A percentile compares a stretch with the other conserved stretches of the same genome.
Evolutionary conservation across 2,888 invertebrate genomes (phyloP).

Genomic region (Clunio marinus): DNA sequence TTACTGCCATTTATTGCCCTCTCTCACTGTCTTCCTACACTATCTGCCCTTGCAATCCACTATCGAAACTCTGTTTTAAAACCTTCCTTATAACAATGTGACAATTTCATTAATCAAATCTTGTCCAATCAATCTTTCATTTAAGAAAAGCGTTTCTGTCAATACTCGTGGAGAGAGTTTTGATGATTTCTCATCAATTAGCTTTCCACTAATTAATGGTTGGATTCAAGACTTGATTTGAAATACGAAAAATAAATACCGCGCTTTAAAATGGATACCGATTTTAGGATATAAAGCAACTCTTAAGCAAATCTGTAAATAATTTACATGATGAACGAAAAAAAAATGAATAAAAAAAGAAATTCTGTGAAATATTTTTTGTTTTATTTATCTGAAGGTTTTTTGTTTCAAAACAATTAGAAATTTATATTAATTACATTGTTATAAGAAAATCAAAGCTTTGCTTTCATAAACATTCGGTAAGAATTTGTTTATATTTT

Average conservation of each 20-base stretch:
- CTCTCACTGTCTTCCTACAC: not conserved
- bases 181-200: constrained; percentile 4
- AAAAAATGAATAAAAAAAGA: constrained; percentile 2
- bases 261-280: constrained; percentile 24
- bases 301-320: constrained; percentile 12
- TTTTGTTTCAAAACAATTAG: not conserved
- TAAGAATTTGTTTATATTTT: not conserved
- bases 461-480: not conserved
- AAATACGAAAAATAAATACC: not conserved
- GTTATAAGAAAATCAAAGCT: no score
- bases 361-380: constrained; percentile 1
- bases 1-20: constrained; percentile 31
- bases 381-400: no score
- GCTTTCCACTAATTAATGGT: not conserved
- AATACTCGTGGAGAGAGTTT: constrained; percentile 1
- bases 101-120: constrained; percentile 20
- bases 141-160: constrained; percentile 12
- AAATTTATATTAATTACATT: no score
- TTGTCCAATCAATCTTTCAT: constrained; percentile 12
- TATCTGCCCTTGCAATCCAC: not conserved
- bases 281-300: constrained; percentile 1
- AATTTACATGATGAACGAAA: constrained; percentile 10
- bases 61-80: not conserved
- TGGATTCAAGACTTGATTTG: constrained; percentile 8
- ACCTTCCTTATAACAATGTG: not conserved